Percentiles rank a stretch among this genome's conserved stretches.
Conservation (phyloP, 92 coral and sea anemone genomes). For the Bergia puertoricense region DNA sequence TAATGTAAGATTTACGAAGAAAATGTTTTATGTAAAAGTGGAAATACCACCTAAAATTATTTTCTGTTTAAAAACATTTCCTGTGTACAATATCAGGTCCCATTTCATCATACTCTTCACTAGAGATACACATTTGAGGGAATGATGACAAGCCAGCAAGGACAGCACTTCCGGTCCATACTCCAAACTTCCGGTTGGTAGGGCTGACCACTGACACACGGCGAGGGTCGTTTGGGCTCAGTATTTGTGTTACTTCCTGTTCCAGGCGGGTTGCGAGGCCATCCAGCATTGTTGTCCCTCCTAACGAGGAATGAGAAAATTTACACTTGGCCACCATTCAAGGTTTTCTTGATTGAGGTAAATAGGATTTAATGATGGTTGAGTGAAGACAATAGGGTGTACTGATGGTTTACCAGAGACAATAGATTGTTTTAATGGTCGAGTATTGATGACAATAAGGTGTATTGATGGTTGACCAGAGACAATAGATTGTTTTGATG, state of each 20-base stretch:
- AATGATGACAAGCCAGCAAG: constrained; percentile 83
- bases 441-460: too few species aligned
- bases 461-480: too few species aligned
- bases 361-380: too few species aligned
- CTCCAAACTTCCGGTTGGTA: constrained; percentile 78
- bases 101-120: constrained; percentile 88
- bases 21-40: too few species aligned
- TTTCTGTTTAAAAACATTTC: constrained; percentile 73
- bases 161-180: constrained; percentile 95
- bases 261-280: constrained; percentile 88
- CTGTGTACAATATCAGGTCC: constrained; percentile 94
- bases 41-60: too few species aligned
- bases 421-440: too few species aligned
- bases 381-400: too few species aligned
- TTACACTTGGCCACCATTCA: background rate
- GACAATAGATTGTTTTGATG: too few species aligned
- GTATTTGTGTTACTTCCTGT: constrained; percentile 69
- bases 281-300: constrained; percentile 91
- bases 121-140: constrained; percentile 86
- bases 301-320: constrained; percentile 31
- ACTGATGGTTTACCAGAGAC: too few species aligned
- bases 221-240: constrained; percentile 75
- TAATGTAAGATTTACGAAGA: too few species aligned
- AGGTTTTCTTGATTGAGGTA: too few species aligned
- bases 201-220: constrained; percentile 81